phyloP scores from a whole-genome alignment of 2,113 vertebrate species.

The Zosterops lateralis region DNA sequence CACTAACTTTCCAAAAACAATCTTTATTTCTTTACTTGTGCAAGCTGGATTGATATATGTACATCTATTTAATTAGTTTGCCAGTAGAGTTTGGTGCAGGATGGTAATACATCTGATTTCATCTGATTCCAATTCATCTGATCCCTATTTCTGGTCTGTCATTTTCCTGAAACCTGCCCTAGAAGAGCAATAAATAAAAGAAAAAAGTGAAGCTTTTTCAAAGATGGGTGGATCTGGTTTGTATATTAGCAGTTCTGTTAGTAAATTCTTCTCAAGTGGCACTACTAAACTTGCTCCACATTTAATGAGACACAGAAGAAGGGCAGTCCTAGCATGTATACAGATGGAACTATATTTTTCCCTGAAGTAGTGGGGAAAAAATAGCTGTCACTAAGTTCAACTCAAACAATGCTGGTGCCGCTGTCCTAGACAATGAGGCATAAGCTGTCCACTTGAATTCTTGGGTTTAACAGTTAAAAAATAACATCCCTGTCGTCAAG shows the following conservation, averaged over 20 bases:
- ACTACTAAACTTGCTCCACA: constrained; percentile 21
- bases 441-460: background rate
- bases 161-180: background rate
- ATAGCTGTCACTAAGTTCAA: background rate
- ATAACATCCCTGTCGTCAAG: background rate
- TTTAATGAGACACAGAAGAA: background rate
- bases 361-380: background rate
- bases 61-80: background rate
- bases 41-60: background rate
- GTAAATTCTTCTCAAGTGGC: background rate
- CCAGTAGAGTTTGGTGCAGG: background rate
- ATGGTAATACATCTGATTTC: background rate
- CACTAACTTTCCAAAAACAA: background rate
- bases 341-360: background rate
- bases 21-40: background rate
- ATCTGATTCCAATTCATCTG: background rate
- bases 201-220: background rate
- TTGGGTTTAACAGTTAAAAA: background rate
- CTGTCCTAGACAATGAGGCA: background rate
- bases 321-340: background rate
- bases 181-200: background rate
- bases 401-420: background rate
- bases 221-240: background rate
- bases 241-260: background rate
- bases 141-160: background rate